phyloP scores from a whole-genome alignment of 2,797 vertebrate genomes.

The Oryzias sinensis region DNA sequence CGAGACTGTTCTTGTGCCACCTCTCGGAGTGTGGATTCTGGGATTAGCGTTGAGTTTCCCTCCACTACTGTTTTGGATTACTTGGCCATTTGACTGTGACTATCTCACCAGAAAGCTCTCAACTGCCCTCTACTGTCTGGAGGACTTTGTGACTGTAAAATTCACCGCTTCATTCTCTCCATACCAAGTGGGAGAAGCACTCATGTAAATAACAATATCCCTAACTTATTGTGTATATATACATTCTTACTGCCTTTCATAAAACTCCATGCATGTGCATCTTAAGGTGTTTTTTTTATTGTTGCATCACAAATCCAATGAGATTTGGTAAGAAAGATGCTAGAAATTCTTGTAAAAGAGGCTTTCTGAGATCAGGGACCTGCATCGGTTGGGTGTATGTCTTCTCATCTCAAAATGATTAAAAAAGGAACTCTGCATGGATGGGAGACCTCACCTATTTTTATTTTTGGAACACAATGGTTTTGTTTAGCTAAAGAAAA shows the following conservation, averaged over 20 bases:
- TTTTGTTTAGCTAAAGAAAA: slow-evolving; percentile 31
- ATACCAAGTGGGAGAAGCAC: too few relatives aligned
- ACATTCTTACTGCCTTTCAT: slow-evolving; percentile 47
- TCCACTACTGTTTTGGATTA: too few relatives aligned
- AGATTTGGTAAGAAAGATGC: slow-evolving; percentile 43
- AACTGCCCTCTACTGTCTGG: too few relatives aligned
- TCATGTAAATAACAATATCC: too few relatives aligned
- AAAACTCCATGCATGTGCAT: slow-evolving; percentile 35
- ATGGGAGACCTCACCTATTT: slow-evolving; percentile 34
- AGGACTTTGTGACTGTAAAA: too few relatives aligned
- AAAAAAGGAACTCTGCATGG: slow-evolving; percentile 26
- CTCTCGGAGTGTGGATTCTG: too few relatives aligned
- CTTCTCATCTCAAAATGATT: slow-evolving; percentile 51
- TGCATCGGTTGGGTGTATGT: slow-evolving; percentile 46
- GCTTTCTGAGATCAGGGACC: slow-evolving; percentile 54
- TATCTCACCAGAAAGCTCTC: too few relatives aligned
- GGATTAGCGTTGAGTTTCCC: too few relatives aligned
- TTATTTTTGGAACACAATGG: slow-evolving; percentile 35
- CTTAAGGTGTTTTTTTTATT: slow-evolving; percentile 44
- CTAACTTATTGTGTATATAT: slow-evolving; percentile 37
- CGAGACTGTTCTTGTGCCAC: too few relatives aligned
- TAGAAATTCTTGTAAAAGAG: slow-evolving; percentile 49
- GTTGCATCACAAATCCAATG: slow-evolving; percentile 41
- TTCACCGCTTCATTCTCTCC: too few relatives aligned
- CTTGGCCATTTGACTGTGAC: too few relatives aligned